Evolutionary conservation across 2,888 invertebrate genomes (phyloP), one percentile per base, ranked within the genome.

Genomic region (Euplexia lucipara): DNA sequence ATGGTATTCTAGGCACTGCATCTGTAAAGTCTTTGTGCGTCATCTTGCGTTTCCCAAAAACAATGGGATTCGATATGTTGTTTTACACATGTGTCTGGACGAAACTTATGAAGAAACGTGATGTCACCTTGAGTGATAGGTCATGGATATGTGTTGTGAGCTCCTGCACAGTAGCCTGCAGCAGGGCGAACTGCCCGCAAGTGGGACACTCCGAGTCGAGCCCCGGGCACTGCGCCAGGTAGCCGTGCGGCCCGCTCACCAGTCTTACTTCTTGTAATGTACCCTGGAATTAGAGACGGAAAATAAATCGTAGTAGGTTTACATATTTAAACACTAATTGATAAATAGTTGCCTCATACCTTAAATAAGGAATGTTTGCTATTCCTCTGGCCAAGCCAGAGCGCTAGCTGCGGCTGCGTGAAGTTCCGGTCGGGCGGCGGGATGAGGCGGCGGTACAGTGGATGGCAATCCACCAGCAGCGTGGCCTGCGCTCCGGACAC

Each of bases 381-480:
- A 93, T 97, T 98, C 89, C 98, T 96, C 95, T 98, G 98, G 82
- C 98, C 98, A 78, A 98, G 96, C 98, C 98, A 98, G 79, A 98
- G 96, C 83, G 97, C 96, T 72, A 97, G 96, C 91, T 97, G 96
- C 57, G 97, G 97, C 86, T 96, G 96, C 63, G 97, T 96, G 92
- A 97, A 97, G 93, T 97, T 97, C 82, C 97, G 96, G 89, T 97
- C 97, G 63, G 98, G 97, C 78, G 97, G 97, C 81, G 97, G 96
- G 85, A 98, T 96, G 83, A 97, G 96, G 86, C 98, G 96, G 92
- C 97, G 97, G 96, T 98, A 98, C 79, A 98, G 96, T 82, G 97
- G 97, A 92, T 97, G 97, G 95, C 98, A 98, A 96, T 98, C 98
- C 83, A 98, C 97, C 84, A 97, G 96, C 88, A 98, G 96, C 94